phyloP scores from a whole-genome alignment of 2,888 invertebrate species.

The Antitype chi region DNA sequence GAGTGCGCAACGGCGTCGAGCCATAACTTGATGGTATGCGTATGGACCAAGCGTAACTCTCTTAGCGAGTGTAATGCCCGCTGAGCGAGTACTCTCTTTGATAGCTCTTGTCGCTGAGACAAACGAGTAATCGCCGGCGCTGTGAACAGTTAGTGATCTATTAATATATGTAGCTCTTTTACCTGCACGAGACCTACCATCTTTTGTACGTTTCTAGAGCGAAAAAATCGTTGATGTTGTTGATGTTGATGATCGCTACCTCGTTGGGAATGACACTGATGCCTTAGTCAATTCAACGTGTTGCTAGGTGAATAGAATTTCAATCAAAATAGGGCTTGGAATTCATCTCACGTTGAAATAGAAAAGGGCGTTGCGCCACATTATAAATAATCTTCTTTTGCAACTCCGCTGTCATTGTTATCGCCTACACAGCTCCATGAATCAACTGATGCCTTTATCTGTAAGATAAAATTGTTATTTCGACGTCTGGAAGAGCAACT shows the following conservation, averaged over 20 bases:
- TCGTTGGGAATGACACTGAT: not conserved
- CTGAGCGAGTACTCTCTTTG: not conserved
- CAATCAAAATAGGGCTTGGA: conserved; percentile 43
- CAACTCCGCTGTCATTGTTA: conserved; percentile 53
- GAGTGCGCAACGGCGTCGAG: no score
- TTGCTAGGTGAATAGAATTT: conserved; percentile 46
- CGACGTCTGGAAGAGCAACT: conserved; percentile 45
- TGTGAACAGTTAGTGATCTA: not conserved
- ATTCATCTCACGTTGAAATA: conserved; percentile 57
- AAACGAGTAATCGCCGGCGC: not conserved
- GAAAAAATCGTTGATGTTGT: no score
- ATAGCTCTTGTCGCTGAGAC: not conserved
- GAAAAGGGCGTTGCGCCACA: conserved; percentile 56
- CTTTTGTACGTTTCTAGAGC: no score
- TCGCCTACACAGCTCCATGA: conserved; percentile 37
- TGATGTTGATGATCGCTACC: not conserved
- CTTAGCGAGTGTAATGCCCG: not conserved
- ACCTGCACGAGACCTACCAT: no score
- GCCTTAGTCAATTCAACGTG: not conserved
- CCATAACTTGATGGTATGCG: no score
- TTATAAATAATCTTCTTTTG: conserved; percentile 47
- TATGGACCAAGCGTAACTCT: not conserved
- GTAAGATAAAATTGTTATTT: conserved; percentile 47
- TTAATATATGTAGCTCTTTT: no score
- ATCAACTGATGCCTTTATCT: conserved; percentile 44